Conservation (phyloP, 2,888 invertebrate species). For the Melipona bicolor region DNA sequence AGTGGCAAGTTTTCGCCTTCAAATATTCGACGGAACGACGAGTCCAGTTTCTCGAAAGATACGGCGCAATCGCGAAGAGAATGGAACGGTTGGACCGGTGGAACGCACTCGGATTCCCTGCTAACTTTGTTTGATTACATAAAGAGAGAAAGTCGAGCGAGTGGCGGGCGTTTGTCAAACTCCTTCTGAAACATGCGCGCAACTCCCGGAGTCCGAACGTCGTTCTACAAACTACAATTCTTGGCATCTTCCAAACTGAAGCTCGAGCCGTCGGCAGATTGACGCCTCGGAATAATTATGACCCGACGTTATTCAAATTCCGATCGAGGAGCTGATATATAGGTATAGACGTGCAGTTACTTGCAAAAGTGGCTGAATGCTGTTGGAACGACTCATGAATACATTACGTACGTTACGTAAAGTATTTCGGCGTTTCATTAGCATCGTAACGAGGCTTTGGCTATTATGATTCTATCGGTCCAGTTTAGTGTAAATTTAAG, state of each 20-base stretch:
- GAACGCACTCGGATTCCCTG: conserved; percentile 8
- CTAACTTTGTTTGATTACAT: conserved; percentile 18
- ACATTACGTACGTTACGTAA: too few species aligned
- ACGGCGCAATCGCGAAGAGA: not conserved
- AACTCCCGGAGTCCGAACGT: not conserved
- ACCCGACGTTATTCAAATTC: too few species aligned
- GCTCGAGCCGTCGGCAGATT: not conserved
- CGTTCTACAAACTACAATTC: not conserved
- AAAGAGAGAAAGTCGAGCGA: not conserved
- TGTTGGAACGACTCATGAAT: too few species aligned
- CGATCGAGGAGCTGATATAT: too few species aligned
- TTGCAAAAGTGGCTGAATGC: too few species aligned
- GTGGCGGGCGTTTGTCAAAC: not conserved
- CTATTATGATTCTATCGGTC: too few species aligned
- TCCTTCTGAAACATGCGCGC: not conserved
- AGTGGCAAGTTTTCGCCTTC: not conserved
- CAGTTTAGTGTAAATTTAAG: too few species aligned
- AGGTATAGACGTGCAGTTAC: too few species aligned
- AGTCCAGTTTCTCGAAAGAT: conserved; percentile 34
- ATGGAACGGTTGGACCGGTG: not conserved
- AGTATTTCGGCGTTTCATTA: too few species aligned
- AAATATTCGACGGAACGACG: not conserved
- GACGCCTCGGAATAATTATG: not conserved
- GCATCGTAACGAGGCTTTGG: too few species aligned
- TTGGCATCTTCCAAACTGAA: not conserved